Evolutionary conservation across 2,888 invertebrate species (phyloP).

Genomic region (Dastarcus helophoroides): DNA sequence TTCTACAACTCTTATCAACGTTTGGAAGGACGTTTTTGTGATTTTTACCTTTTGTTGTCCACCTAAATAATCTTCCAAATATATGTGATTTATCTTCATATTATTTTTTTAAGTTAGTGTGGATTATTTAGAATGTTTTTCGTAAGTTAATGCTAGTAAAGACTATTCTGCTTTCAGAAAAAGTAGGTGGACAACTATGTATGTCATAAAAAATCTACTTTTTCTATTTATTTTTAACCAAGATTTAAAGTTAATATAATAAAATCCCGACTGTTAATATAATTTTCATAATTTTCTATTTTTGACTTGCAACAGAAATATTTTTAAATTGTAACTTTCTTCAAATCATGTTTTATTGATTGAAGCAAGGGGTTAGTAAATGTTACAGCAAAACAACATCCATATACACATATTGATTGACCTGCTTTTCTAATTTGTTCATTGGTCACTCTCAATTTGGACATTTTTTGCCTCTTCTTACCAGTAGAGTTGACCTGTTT

Average conservation of each 20-base stretch:
- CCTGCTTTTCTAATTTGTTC: constrained; percentile 42
- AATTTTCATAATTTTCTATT: no score
- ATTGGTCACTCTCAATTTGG: constrained; percentile 42
- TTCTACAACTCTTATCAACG: no score
- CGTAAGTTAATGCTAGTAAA: neutral
- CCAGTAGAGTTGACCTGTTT: constrained; percentile 66
- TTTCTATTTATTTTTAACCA: no score
- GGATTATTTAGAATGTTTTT: neutral
- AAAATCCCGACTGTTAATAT: no score
- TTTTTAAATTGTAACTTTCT: no score
- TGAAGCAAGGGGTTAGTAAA: constrained; percentile 9
- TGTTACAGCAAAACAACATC: constrained; percentile 40
- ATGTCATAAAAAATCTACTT: no score
- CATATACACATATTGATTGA: constrained; percentile 37
- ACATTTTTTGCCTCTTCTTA: constrained; percentile 49
- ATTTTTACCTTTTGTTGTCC: constrained; percentile 10
- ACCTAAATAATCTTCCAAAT: constrained; percentile 9
- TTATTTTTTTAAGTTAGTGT: neutral
- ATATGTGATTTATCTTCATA: constrained; percentile 4
- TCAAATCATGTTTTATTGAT: no score
- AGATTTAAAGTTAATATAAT: no score
- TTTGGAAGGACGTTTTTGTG: no score
- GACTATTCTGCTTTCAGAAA: constrained; percentile 25
- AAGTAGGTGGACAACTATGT: constrained; percentile 26
- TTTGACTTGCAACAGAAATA: no score